Base-by-base conservation (phyloP, 2,888 invertebrate genomes). In the Geophilus truncorum region DNA sequence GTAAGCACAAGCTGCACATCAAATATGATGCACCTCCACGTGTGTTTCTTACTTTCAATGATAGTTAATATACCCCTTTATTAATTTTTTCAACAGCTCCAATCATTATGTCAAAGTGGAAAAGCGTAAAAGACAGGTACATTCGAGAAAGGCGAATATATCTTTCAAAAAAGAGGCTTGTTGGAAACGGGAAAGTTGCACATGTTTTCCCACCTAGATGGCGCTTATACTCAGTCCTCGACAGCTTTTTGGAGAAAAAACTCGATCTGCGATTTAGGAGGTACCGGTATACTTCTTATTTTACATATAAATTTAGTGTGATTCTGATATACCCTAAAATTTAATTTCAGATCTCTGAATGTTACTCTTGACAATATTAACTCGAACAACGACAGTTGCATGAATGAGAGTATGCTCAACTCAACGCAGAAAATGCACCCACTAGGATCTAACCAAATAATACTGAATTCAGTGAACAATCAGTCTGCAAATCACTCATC, bases 111-210 rank as follows among this genome's bases (percentile, higher is more conserved):
- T 25, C 25, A 15, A 70, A 70, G 25, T 70, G 70, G 70, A 70
- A 70, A 25, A 70, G 70, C 28, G 10, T 70, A n/a, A 70, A 70
- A n/a, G 70, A 70, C 70, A 70, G 70, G 15, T 70, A 70, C n/a
- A 70, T 70, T 2, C 25, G 70, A 70, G 70, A 70, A 28, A 70
- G 70, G 6, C 70, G 70, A 28, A n/a, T 70, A 28, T 23, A 70
- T 25, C 2, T 15, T 25, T n/a, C 28, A 10, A 70, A 70, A 70
- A 70, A 25, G 25, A 23, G 28, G 28, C n/a, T 28, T n/a, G n/a
- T n/a, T n/a, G n/a, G n/a, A 5, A n/a, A 70, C 6, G 70, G n/a
- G 7, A 70, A 70, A 9, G 12, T n/a, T 4, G 70, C 70, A 0
- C 28, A 25, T 7, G 28, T 25, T 12, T 25, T 25, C 28, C 28